These are phyloP conservation scores for Thymelicus acteon DNA, from an alignment of 2,888 invertebrate genomes.

Conservation along the genomic window DNA sequence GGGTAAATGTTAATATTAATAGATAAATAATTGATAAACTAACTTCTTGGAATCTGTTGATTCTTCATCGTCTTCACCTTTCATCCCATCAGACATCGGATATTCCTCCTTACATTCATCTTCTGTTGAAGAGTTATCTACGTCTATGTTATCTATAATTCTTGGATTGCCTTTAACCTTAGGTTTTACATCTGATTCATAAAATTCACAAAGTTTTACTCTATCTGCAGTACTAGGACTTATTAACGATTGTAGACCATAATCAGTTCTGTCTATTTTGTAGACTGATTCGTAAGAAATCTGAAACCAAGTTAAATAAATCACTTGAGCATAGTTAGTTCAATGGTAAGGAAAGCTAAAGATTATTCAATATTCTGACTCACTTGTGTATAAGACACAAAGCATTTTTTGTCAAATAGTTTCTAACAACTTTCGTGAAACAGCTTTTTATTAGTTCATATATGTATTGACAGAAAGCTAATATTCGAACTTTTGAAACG, in stretches of 20 bases:
- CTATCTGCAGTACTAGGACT: conserved; percentile 22
- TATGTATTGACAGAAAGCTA: too few relatives aligned
- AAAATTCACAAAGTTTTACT: neutral
- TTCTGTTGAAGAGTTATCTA: neutral
- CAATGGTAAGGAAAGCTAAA: too few relatives aligned
- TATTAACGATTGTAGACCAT: conserved; percentile 54
- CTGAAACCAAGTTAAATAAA: conserved; percentile 42
- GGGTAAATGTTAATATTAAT: too few relatives aligned
- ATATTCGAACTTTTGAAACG: too few relatives aligned
- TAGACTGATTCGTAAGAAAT: conserved; percentile 60
- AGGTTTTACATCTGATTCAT: neutral
- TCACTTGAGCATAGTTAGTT: too few relatives aligned
- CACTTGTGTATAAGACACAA: too few relatives aligned
- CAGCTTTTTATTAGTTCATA: neutral
- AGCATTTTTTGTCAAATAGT: too few relatives aligned
- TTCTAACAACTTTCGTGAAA: too few relatives aligned
- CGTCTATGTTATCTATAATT: neutral
- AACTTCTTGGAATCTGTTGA: conserved; percentile 1
- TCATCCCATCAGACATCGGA: neutral
- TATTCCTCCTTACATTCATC: conserved; percentile 3
- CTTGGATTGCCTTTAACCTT: too few relatives aligned
- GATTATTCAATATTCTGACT: too few relatives aligned
- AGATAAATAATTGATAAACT: too few relatives aligned
- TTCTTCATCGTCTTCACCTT: conserved; percentile 10
- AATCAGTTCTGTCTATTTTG: conserved; percentile 54